Percentiles rank a stretch among this genome's conserved stretches.
Evolutionary conservation across 2,113 vertebrate genomes (phyloP).

Genomic region (Pelodiscus sinensis): DNA sequence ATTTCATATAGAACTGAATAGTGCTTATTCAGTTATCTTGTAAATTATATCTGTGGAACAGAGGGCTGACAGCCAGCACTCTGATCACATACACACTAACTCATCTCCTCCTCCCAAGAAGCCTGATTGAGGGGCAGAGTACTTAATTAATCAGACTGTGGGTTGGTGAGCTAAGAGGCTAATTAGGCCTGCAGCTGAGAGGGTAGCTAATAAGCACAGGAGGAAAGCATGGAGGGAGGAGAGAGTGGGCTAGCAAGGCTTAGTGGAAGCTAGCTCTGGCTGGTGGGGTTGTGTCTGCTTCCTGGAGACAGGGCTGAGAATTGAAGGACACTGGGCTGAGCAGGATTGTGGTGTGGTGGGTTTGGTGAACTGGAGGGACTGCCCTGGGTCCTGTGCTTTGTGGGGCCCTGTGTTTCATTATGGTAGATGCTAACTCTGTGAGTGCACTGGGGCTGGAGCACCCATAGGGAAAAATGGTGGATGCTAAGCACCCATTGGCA

Average conservation of each 20-base stretch:
- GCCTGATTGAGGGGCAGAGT: background rate
- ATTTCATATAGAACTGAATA: conserved; percentile 44
- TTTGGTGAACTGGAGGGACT: too few species aligned
- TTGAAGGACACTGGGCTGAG: background rate
- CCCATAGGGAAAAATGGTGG: too few species aligned
- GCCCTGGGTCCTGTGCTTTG: too few species aligned
- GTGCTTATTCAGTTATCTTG: conserved; percentile 28
- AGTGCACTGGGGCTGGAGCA: too few species aligned
- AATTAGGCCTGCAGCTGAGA: background rate
- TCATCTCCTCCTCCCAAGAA: background rate
- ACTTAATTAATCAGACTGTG: background rate
- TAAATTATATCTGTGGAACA: background rate
- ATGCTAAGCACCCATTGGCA: too few species aligned
- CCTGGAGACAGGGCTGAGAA: background rate
- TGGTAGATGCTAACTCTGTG: too few species aligned
- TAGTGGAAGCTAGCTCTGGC: background rate
- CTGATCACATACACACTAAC: background rate
- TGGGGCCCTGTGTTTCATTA: too few species aligned
- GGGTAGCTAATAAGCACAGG: background rate
- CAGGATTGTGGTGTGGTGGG: background rate
- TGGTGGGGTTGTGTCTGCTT: background rate
- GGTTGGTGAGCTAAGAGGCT: background rate
- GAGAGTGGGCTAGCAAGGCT: background rate
- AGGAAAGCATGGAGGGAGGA: background rate
- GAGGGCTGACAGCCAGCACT: background rate